phyloP scores from a whole-genome alignment of 2,797 vertebrate species.

The Ctenopoma kingsleyae region DNA sequence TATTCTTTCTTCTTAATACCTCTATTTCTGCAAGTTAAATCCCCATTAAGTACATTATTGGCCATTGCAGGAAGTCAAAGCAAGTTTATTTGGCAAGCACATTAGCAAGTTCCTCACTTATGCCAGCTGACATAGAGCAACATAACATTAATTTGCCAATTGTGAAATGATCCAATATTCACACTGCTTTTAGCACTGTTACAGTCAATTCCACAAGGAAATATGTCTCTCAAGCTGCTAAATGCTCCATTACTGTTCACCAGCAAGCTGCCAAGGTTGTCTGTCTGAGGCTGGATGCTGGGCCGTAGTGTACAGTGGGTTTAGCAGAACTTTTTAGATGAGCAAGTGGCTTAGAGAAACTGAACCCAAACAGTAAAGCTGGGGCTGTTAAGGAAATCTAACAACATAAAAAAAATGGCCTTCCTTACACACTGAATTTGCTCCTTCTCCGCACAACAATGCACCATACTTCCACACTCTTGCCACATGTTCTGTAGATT shows the following conservation, averaged over 20 bases:
- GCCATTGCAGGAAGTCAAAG: too few species aligned
- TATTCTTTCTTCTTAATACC: too few species aligned
- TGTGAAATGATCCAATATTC: neutral
- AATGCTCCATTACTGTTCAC: neutral
- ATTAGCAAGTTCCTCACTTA: too few species aligned
- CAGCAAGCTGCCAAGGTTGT: too few species aligned
- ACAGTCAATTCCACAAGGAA: too few species aligned
- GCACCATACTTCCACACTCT: neutral
- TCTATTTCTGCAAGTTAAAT: too few species aligned
- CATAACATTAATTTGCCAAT: too few species aligned
- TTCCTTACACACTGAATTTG: constrained; percentile 17
- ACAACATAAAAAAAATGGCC: too few species aligned
- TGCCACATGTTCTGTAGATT: neutral
- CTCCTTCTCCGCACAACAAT: constrained; percentile 6
- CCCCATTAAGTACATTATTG: too few species aligned
- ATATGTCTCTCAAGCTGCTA: neutral
- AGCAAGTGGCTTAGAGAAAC: neutral
- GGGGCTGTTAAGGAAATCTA: neutral
- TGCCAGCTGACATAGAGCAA: too few species aligned
- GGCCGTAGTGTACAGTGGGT: neutral
- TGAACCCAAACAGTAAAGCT: neutral
- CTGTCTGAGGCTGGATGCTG: neutral
- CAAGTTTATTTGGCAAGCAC: too few species aligned
- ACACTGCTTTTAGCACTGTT: neutral
- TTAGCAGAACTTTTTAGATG: neutral